Conservation (phyloP, 2,888 invertebrate genomes). For the Watsonalla binaria region DNA sequence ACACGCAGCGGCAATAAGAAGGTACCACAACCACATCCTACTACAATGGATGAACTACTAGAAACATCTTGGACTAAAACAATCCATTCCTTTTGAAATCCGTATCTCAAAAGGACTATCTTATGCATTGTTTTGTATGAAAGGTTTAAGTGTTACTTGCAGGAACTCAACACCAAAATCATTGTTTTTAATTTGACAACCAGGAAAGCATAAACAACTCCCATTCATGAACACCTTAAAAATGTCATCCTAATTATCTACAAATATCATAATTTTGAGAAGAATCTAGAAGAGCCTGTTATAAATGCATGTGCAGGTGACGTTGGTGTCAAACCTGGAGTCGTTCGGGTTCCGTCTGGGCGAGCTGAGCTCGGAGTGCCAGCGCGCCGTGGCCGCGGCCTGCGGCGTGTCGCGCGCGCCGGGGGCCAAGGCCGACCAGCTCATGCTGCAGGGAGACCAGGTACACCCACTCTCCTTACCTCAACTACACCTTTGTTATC, state of each 20-base stretch:
- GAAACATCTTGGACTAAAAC: background rate
- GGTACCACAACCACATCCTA: constrained; percentile 57
- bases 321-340: constrained; percentile 93
- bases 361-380: constrained; percentile 89
- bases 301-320: constrained; percentile 77
- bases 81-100: too few relatives aligned
- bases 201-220: too few relatives aligned
- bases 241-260: too few relatives aligned
- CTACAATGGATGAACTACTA: background rate
- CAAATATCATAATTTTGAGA: too few relatives aligned
- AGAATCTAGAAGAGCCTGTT: too few relatives aligned
- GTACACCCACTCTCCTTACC: constrained; percentile 44
- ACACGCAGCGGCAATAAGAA: constrained; percentile 93
- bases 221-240: too few relatives aligned
- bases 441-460: constrained; percentile 95
- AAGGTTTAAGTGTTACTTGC: too few relatives aligned
- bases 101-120: background rate
- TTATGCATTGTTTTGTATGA: background rate
- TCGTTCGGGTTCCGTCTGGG: constrained; percentile 89
- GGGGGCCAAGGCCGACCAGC: constrained; percentile 85
- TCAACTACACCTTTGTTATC: background rate
- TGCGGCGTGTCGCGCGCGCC: constrained; percentile 87
- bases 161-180: too few relatives aligned
- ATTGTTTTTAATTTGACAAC: too few relatives aligned
- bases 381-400: constrained; percentile 91